A percentile compares a stretch with the other conserved stretches of the same genome.
These are phyloP conservation scores for Myopa tessellatipennis DNA, from an alignment of 2,888 invertebrate genomes.

Conservation along the genomic window DNA sequence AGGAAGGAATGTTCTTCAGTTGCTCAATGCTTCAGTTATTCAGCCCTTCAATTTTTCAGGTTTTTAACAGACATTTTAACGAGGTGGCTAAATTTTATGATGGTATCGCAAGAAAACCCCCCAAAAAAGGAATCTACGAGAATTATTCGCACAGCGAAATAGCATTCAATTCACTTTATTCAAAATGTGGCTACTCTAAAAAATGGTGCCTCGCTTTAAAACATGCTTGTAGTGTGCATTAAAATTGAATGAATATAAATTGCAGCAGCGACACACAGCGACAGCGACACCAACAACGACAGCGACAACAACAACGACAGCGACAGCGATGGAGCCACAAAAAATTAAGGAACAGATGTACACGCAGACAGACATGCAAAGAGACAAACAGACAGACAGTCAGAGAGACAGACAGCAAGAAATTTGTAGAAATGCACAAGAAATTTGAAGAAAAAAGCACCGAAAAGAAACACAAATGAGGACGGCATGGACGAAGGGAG, in stretches of 20 bases:
- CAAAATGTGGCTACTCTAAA: conserved; percentile 21
- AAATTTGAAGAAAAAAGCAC: conserved; percentile 2
- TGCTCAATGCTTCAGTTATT: no score
- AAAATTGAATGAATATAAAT: not conserved
- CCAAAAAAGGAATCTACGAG: not conserved
- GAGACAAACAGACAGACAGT: conserved; percentile 19
- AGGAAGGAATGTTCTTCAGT: no score
- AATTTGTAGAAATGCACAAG: not conserved
- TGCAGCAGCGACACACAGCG: not conserved
- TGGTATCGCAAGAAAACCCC: no score
- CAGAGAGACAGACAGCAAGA: not conserved
- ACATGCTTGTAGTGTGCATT: conserved; percentile 22
- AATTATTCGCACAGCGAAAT: conserved; percentile 5
- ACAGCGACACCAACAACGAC: not conserved
- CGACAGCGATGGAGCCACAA: not conserved
- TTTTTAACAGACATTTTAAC: no score
- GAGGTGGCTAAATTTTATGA: no score
- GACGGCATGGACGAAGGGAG: not conserved
- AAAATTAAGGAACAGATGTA: conserved; percentile 23
- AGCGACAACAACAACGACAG: conserved; percentile 18
- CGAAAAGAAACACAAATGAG: not conserved
- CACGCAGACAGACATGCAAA: conserved; percentile 32
- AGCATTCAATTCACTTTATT: conserved; percentile 23
- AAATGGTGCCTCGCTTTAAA: conserved; percentile 13
- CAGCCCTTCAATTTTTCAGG: no score